phyloP scores from a whole-genome alignment of 2,113 vertebrate genomes.

The Microtus pennsylvanicus region DNA sequence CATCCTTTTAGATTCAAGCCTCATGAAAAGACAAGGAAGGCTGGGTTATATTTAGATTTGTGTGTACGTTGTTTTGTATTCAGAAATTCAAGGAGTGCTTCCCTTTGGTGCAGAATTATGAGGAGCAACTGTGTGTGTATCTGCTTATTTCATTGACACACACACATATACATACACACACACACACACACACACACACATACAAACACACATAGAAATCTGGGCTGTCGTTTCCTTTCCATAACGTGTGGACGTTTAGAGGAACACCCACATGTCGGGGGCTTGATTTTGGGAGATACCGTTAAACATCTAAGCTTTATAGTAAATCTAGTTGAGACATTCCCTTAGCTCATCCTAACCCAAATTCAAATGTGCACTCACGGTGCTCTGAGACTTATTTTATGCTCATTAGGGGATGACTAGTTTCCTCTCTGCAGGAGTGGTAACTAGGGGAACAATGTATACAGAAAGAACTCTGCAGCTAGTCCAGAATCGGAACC shows the following conservation, averaged over 20 bases:
- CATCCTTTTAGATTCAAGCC: neutral
- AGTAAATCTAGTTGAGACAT: neutral
- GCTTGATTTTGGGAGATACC: neutral
- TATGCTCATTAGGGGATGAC: neutral
- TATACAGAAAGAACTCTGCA: slow-evolving; percentile 52
- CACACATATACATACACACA: too few species aligned
- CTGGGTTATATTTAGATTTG: neutral
- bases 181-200: rapidly evolving
- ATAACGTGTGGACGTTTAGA: neutral
- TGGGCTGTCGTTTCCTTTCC: neutral
- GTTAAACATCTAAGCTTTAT: neutral
- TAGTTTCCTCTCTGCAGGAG: slow-evolving; percentile 32
- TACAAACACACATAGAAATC: too few species aligned
- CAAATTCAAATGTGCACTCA: neutral
- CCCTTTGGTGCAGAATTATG: slow-evolving; percentile 10
- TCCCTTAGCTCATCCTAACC: neutral
- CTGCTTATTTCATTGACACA: neutral
- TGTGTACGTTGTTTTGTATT: slow-evolving; percentile 43
- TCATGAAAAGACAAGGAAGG: slow-evolving; percentile 1
- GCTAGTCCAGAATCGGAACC: slow-evolving; percentile 54
- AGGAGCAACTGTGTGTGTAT: neutral
- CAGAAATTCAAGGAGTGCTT: neutral
- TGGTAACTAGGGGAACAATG: slow-evolving; percentile 16
- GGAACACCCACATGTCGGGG: neutral
- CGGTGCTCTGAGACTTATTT: slow-evolving; percentile 23